Evolutionary conservation across 1,140 invertebrate genomes (phyloP).

Genomic region (Nephila pilipes): DNA sequence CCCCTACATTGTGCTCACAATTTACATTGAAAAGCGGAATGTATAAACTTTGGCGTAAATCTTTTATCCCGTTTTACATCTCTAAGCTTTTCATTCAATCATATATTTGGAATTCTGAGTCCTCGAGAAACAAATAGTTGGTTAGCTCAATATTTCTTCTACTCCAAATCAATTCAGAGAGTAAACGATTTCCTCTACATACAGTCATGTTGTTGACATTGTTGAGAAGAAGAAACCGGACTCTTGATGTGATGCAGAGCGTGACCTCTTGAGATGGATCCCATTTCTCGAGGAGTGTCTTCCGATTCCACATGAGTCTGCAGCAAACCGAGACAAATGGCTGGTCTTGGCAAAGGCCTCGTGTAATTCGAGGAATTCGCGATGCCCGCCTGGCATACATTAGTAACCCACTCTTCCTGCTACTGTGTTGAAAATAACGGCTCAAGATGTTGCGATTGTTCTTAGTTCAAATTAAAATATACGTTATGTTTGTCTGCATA

Average conservation of each 20-base stretch:
- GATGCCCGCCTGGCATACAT: background rate
- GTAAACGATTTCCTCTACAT: background rate
- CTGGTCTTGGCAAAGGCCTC: background rate
- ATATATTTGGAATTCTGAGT: no score
- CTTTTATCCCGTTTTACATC: no score
- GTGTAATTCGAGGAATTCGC: background rate
- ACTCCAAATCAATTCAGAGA: no score
- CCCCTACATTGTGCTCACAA: no score
- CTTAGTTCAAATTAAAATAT: no score
- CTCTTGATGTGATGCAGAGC: background rate
- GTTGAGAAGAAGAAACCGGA: background rate
- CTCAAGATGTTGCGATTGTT: background rate
- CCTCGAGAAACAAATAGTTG: no score
- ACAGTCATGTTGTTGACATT: background rate
- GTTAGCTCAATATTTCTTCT: no score
- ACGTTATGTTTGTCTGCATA: no score
- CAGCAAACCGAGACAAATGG: constrained; percentile 18
- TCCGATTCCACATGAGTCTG: background rate
- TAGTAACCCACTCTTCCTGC: background rate
- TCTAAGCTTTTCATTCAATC: no score
- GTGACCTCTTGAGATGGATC: constrained; percentile 24
- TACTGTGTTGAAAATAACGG: no score
- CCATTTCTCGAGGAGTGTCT: background rate
- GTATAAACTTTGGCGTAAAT: no score
- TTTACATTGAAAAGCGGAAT: no score